Base-by-base conservation (phyloP, 2,113 vertebrate species). In the Colistium nudipinnis region DNA sequence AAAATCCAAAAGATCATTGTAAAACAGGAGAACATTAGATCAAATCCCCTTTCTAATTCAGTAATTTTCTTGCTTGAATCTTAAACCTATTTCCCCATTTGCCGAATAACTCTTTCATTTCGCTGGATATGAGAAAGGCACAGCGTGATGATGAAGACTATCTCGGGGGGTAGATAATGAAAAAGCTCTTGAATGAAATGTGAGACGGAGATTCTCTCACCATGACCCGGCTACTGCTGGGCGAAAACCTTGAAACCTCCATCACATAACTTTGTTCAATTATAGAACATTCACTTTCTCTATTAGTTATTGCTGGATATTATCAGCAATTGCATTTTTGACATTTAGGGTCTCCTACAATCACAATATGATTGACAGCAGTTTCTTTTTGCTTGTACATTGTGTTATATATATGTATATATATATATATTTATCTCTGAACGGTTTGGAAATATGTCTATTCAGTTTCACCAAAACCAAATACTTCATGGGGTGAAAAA, bases 141-240 rank as follows among this genome's bases (percentile, higher is more conserved):
- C 31, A 43, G 56, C 51, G 54, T 68, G 68, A 68, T 77, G 31
- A 74, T 53, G 69, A 35, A 60, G 52, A 61, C 55, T 65, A 59
- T 74, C 53, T 70, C 33, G 17, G 20, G 51, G 55, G 70, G 30
- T 80, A 51, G 14, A 48, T n/a, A 78, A 70, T 77, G 44, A 53
- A 82, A 85, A 81, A 14, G 44, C 55, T 77, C 59, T 66, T 31
- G 20, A 52, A 20, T 52, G 60, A 74, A 76, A 69, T 78, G 45
- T 52, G 71, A 57, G 44, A 38, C 51, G 30, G 64, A 22, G 53
- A 48, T 77, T 61, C 36, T 51, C 62, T 70, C 2, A 53, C 28
- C 11, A 16, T 59, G 48, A 62, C 54, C 55, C 64, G 61, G 64
- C 49, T 55, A 72, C 45, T 17, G 27, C 14, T 16, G 0, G 2